Conservation (phyloP, 2,888 invertebrate genomes). For the Anthophora plumipes region DNA sequence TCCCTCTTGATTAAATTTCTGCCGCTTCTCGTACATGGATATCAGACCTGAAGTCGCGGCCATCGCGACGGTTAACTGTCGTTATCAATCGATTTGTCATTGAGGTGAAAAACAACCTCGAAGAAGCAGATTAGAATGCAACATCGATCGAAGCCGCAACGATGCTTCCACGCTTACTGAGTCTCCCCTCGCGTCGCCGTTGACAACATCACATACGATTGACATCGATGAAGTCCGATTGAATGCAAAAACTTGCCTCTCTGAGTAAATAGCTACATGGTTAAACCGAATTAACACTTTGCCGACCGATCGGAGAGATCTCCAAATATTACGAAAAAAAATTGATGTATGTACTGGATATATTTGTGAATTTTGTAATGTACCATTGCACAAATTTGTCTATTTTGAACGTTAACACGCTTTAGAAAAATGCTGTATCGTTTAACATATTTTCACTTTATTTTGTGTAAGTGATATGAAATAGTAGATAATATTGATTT, state of each 20-base stretch:
- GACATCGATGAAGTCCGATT: background rate
- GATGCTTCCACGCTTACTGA: background rate
- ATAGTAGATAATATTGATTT: no score
- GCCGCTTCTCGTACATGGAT: background rate
- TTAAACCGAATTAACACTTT: background rate
- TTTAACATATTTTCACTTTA: no score
- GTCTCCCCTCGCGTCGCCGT: background rate
- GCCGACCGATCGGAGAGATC: no score
- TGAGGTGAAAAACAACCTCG: conserved; percentile 24
- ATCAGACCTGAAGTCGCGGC: background rate
- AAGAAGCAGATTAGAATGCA: conserved; percentile 26
- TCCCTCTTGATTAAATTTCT: background rate
- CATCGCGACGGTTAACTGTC: background rate
- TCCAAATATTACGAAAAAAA: no score
- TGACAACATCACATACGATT: background rate
- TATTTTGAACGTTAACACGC: no score
- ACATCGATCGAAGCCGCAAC: background rate
- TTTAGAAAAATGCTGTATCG: no score
- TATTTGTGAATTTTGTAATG: no score
- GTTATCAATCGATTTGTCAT: conserved; percentile 37
- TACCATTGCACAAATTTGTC: no score
- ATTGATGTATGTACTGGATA: no score
- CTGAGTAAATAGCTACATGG: background rate
- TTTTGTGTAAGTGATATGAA: no score
- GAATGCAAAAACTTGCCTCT: background rate